Conservation (phyloP, 2,888 invertebrate genomes). For the Drepana falcataria region DNA sequence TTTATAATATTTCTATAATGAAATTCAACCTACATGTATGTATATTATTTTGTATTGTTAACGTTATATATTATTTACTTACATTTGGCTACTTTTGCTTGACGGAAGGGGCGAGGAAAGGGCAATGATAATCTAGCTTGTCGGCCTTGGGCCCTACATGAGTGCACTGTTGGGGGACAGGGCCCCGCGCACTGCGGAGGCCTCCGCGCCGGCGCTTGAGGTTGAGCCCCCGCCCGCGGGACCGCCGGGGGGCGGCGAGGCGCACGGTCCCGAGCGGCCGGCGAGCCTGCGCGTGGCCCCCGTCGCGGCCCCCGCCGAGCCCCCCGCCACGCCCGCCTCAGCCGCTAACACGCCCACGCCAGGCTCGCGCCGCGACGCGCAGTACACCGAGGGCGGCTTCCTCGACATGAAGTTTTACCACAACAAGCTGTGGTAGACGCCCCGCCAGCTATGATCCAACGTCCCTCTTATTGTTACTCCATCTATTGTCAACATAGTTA, state of each 20-base stretch:
- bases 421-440: slow-evolving; percentile 84
- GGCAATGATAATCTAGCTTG: no score
- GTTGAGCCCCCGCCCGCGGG: slow-evolving; percentile 5
- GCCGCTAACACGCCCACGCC: slow-evolving; percentile 6
- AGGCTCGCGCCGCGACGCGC: slow-evolving; percentile 45
- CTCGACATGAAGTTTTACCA: slow-evolving; percentile 89
- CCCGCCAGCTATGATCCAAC: background rate
- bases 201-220: slow-evolving; percentile 5
- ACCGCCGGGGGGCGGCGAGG: slow-evolving; percentile 8
- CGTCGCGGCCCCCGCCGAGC: slow-evolving; percentile 3
- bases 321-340: background rate
- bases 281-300: slow-evolving; percentile 28
- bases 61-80: background rate
- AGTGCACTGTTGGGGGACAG: slow-evolving; percentile 1
- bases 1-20: no score
- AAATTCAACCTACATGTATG: no score
- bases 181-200: slow-evolving; percentile 1
- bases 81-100: background rate
- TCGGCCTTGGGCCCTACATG: no score
- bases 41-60: background rate
- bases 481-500: background rate
- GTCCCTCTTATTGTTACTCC: background rate
- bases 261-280: slow-evolving; percentile 25
- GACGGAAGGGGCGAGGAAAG: background rate
- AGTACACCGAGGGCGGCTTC: slow-evolving; percentile 82